Evolutionary conservation across 2,888 invertebrate species (phyloP), one percentile per base, ranked within the genome.

Genomic region (Apotomis betuletana): DNA sequence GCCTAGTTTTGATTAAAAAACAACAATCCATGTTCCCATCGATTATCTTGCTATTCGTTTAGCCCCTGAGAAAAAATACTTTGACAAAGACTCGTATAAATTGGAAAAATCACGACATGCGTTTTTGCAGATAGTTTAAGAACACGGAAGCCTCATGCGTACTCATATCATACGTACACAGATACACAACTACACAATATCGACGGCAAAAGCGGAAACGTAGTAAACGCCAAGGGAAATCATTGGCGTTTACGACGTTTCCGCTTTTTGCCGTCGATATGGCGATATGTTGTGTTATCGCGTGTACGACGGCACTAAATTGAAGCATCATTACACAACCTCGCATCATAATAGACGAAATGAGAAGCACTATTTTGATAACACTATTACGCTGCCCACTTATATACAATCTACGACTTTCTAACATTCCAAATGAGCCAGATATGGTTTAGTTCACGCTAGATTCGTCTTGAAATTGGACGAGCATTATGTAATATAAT

Each of bases 281-380:
- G 6, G 41, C 5, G 41, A 41, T 41, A 41, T 62, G 5, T 27
- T 49, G 12, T 5, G 38, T 6, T 13, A 38, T 58, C 38, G 61
- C 61, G 36, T n/a, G 46, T 36, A 51, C 38, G 63, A 41, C 3
- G 41, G 13, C 41, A 69, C 58, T 46, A 67, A 55, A 70, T 49
- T 49, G 41, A 60, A 41, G 46, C 10, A 27, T 60, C 41, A 54
- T 68, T 41, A 67, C 67, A 52, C 49, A 54, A 71, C 65, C 27
- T 38, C 55, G 49, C 54, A 55, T 49, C 65, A 49, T 59, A 70
- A 70, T 36, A 13, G 46, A 55, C 54, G 27, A 65, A 65, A 70
- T 36, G 65, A 60, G 36, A n/a, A 27, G 44, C 15, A 51, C 55
- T 71, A 55, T 71, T 71, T 67, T 71, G 70, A 61, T 67, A 71